Conservation (phyloP, 53 echinoderm and acorn worm species). For the Echinometra lucunter region DNA sequence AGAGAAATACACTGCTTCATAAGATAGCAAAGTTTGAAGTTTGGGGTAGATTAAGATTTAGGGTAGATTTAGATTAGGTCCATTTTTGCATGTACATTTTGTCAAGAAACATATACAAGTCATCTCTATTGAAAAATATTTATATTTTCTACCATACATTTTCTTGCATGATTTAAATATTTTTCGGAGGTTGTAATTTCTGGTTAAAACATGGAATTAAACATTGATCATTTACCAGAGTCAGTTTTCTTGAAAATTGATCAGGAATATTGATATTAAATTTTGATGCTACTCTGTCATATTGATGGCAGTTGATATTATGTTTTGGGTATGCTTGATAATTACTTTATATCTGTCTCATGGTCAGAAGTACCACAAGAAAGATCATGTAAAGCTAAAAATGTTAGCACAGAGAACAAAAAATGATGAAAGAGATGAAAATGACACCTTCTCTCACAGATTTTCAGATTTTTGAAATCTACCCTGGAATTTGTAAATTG, state of each 20-base stretch:
- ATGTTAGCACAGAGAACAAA: too few relatives aligned
- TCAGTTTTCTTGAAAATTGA: background rate
- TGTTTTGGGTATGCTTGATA: background rate
- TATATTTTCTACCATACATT: background rate
- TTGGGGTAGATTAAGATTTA: too few relatives aligned
- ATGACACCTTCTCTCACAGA: too few relatives aligned
- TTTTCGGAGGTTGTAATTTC: background rate
- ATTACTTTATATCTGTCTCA: background rate
- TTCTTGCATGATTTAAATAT: background rate
- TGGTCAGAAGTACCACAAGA: too few relatives aligned
- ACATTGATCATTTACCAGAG: background rate
- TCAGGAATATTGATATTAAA: too few relatives aligned
- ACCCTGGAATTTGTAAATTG: too few relatives aligned
- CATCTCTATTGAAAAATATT: background rate
- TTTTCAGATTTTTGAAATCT: too few relatives aligned
- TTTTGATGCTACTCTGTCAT: background rate
- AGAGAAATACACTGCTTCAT: background rate
- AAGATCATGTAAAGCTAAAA: too few relatives aligned
- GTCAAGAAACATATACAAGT: background rate
- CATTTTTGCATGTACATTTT: conserved; percentile 8
- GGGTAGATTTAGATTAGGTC: background rate
- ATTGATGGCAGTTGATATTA: background rate
- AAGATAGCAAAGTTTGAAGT: background rate
- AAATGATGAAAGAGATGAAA: too few relatives aligned
- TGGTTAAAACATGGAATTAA: background rate